A percentile compares a stretch with the other conserved stretches of the same genome.
These are phyloP conservation scores for Psilopogon haemacephalus DNA, from an alignment of 2,113 vertebrate species.

Conservation along the genomic window DNA sequence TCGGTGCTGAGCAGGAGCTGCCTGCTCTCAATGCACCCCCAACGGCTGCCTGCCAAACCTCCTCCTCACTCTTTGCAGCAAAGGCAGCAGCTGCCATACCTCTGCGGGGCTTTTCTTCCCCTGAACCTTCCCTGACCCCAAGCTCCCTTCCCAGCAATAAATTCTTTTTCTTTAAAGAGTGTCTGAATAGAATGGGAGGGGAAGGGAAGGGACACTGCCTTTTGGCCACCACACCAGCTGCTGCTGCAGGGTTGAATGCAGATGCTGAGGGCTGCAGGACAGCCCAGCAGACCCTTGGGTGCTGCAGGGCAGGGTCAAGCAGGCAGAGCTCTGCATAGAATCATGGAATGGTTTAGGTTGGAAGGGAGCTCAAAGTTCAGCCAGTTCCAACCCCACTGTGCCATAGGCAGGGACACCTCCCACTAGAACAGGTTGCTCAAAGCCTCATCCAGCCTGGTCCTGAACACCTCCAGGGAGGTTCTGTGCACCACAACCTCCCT, in stretches of 20 bases:
- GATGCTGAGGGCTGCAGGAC: not conserved
- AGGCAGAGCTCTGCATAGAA: not conserved
- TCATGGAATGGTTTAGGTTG: no score
- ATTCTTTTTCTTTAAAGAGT: not conserved
- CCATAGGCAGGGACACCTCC: no score
- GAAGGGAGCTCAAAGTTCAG: no score
- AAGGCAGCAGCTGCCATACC: not conserved
- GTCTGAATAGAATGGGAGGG: not conserved
- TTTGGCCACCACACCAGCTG: not conserved
- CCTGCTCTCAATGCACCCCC: not conserved
- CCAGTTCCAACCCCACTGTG: no score
- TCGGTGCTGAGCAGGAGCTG: not conserved
- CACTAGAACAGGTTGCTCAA: no score
- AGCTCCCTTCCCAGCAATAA: slow-evolving; percentile 29
- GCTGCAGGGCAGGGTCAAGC: not conserved
- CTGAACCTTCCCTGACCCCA: slow-evolving; percentile 28
- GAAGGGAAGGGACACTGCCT: not conserved
- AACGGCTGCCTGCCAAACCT: not conserved
- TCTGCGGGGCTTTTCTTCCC: slow-evolving; percentile 5
- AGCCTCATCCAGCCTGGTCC: no score
- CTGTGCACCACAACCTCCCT: no score
- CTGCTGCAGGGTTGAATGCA: not conserved
- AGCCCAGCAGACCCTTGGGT: fast-evolving
- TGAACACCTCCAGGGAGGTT: no score
- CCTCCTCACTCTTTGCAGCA: not conserved